phyloP scores from a whole-genome alignment of 2,797 vertebrate species.

The Vireo griseus region DNA sequence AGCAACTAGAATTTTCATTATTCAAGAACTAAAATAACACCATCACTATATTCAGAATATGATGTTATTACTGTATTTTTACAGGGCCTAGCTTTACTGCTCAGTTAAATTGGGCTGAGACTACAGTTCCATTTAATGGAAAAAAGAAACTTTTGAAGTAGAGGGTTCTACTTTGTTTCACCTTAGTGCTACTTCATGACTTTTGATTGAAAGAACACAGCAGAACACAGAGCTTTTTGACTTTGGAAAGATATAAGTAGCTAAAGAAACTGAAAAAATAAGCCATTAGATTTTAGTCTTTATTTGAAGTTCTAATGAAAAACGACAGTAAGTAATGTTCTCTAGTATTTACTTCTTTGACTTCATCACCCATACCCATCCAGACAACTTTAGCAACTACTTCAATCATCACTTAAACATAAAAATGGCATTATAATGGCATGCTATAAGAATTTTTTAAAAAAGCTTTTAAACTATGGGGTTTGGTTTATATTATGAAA shows the following conservation, averaged over 20 bases:
- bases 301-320: not conserved
- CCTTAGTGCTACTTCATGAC: rapidly evolving
- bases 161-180: not conserved
- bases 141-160: not conserved
- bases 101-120: not conserved
- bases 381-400: not conserved
- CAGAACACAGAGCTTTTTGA: not conserved
- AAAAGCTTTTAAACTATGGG: rapidly evolving
- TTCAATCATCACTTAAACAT: not conserved
- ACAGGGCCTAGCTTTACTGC: not conserved
- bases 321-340: not conserved
- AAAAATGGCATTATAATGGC: not conserved
- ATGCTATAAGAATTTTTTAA: not conserved
- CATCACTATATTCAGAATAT: not conserved
- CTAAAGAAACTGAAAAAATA: not conserved
- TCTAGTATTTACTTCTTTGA: not conserved
- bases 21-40: not conserved
- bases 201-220: not conserved
- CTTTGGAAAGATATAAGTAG: not conserved
- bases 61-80: not conserved
- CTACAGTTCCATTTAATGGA: not conserved
- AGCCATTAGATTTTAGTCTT: not conserved
- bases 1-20: not conserved
- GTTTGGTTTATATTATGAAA: not conserved
- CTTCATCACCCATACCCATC: not conserved